Conservation (phyloP, 2,797 vertebrate species). For the Craterocephalus amniculus region DNA sequence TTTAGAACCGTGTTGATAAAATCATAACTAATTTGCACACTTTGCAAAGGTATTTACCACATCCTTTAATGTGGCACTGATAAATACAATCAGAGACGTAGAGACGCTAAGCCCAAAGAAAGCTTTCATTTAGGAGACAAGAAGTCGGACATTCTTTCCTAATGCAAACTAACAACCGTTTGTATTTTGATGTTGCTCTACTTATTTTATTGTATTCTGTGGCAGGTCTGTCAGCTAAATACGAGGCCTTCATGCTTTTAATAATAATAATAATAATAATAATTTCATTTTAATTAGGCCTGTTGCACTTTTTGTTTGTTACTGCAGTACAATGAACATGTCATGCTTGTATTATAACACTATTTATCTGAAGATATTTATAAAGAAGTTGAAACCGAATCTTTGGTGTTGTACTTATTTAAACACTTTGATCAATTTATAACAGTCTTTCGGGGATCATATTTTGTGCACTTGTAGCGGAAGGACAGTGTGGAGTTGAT, state of each 20-base stretch:
- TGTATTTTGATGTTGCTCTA: conserved; percentile 40
- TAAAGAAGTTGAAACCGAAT: conserved; percentile 75
- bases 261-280: too few species aligned
- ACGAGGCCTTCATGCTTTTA: conserved; percentile 44
- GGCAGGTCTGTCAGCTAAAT: conserved; percentile 34
- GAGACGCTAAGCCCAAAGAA: conserved; percentile 77
- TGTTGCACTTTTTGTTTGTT: conserved; percentile 73
- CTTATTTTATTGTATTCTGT: conserved; percentile 40
- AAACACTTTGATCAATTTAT: conserved; percentile 2
- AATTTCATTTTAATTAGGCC: conserved; percentile 46
- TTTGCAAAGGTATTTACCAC: conserved; percentile 71
- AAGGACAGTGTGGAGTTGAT: neutral
- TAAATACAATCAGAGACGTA: conserved; percentile 71
- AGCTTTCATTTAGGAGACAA: conserved; percentile 56
- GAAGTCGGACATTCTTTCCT: conserved; percentile 47
- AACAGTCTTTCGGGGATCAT: neutral
- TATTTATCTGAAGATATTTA: conserved; percentile 82
- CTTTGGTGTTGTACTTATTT: conserved; percentile 58
- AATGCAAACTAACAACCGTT: conserved; percentile 57
- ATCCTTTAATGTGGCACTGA: conserved; percentile 65
- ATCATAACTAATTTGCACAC: conserved; percentile 73
- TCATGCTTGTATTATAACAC: conserved; percentile 75
- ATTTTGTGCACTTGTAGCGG: neutral
- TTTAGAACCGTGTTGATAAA: conserved; percentile 60
- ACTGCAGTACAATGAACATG: conserved; percentile 67